phyloP scores from a whole-genome alignment of 2,113 vertebrate species.

The Varanus komodoensis region DNA sequence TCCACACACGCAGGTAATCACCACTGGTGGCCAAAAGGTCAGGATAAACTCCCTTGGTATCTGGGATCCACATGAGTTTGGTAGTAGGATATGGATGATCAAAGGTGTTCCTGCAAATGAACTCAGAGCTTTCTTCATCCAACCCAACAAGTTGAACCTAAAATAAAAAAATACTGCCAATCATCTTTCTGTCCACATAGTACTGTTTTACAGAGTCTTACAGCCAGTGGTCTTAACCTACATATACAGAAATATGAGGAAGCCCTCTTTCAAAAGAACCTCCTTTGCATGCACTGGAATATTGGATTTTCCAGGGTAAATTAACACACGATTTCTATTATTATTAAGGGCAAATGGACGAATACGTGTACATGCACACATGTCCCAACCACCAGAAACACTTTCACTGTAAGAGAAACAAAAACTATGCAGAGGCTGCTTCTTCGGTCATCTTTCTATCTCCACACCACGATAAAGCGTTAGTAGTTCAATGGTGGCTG shows the following conservation, averaged over 20 bases:
- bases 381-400: background rate
- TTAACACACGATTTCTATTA: background rate
- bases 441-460: background rate
- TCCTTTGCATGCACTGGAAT: background rate
- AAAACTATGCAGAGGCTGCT: background rate
- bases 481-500: background rate
- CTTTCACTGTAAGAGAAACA: background rate
- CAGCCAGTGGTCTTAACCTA: conserved; percentile 2
- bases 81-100: conserved; percentile 98
- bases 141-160: conserved; percentile 97
- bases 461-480: background rate
- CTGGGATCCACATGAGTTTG: conserved; percentile 99
- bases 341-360: background rate
- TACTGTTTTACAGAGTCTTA: background rate
- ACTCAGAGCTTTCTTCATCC: conserved; percentile 98
- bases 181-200: background rate
- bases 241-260: background rate
- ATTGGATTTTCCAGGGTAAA: background rate
- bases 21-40: conserved; percentile 97
- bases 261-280: background rate
- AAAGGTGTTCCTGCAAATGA: conserved; percentile 97
- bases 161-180: conserved; percentile 35
- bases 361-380: background rate
- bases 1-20: conserved; percentile 97
- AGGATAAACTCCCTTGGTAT: conserved; percentile 97